Percentiles rank a stretch among this genome's conserved stretches.
Conservation (phyloP, 2,888 invertebrate species). For the Nomada fabriciana region DNA sequence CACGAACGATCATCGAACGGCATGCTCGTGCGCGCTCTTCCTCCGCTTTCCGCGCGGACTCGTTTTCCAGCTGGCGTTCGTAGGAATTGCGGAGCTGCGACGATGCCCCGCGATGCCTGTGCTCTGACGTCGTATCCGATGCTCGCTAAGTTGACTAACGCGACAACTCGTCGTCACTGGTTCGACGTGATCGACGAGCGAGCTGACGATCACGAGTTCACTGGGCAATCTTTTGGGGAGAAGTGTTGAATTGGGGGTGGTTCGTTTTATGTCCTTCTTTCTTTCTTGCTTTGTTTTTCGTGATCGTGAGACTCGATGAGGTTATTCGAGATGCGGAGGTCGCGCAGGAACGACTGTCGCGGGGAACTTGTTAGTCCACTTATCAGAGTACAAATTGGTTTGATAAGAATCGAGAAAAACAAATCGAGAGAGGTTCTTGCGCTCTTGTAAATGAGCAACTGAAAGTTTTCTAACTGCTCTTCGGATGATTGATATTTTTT, state of each 20-base stretch:
- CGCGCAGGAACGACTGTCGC: not conserved
- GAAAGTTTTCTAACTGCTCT: conserved; percentile 1
- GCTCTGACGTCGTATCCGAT: not conserved
- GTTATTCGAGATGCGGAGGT: not conserved
- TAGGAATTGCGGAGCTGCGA: not conserved
- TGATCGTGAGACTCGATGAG: not conserved
- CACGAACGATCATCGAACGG: not conserved
- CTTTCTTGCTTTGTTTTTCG: too few species aligned
- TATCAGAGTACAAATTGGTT: conserved; percentile 27
- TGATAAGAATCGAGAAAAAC: conserved; percentile 27
- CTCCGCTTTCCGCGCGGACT: not conserved
- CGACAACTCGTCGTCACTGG: not conserved
- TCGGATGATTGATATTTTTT: not conserved
- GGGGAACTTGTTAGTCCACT: conserved; percentile 33
- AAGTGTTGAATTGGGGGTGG: not conserved
- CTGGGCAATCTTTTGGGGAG: not conserved
- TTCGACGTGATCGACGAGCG: not conserved
- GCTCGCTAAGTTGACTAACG: not conserved
- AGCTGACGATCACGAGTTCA: not conserved
- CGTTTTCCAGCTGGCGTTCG: conserved; percentile 9
- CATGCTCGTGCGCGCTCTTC: not conserved
- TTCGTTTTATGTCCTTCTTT: not conserved
- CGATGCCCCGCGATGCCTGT: not conserved
- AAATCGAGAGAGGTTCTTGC: conserved; percentile 1
- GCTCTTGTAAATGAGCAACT: conserved; percentile 3